Conservation (phyloP, 2,797 vertebrate species). For the Squalus acanthias region DNA sequence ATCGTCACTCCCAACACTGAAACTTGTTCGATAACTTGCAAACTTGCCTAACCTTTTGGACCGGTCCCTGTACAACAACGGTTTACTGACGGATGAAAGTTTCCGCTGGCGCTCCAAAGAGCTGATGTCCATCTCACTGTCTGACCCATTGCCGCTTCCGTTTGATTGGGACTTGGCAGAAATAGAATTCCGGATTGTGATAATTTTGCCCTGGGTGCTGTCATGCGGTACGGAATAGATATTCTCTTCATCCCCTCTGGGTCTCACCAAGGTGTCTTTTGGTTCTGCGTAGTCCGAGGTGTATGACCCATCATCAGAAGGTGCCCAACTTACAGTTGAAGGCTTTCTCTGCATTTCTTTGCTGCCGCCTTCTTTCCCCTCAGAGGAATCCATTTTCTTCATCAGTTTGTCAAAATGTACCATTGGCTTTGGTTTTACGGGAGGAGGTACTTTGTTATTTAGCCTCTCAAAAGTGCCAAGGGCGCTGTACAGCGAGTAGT, state of each 20-base stretch:
- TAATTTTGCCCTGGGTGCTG: slow-evolving; percentile 96
- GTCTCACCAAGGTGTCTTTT: slow-evolving; percentile 86
- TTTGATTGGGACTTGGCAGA: slow-evolving; percentile 75
- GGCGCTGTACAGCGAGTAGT: slow-evolving; percentile 70
- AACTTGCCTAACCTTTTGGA: slow-evolving; percentile 83
- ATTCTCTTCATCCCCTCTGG: slow-evolving; percentile 79
- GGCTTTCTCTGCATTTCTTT: slow-evolving; percentile 67
- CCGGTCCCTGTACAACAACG: slow-evolving; percentile 78
- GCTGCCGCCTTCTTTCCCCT: slow-evolving; percentile 65
- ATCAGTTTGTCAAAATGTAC: slow-evolving; percentile 80
- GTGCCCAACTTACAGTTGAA: slow-evolving; percentile 74
- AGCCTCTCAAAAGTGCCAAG: slow-evolving; percentile 76
- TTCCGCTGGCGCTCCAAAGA: slow-evolving; percentile 82
- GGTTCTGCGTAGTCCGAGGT: slow-evolving; percentile 94
- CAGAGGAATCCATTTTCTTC: slow-evolving; percentile 66
- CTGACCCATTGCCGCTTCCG: slow-evolving; percentile 83
- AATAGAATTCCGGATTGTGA: slow-evolving; percentile 89
- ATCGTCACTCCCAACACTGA: slow-evolving; percentile 86
- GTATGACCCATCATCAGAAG: slow-evolving; percentile 73
- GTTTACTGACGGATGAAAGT: slow-evolving; percentile 73
- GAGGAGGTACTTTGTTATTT: slow-evolving; percentile 86
- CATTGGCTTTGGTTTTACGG: slow-evolving; percentile 84
- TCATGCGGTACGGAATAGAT: slow-evolving; percentile 96
- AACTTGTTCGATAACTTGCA: slow-evolving; percentile 81
- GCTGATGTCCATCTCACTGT: slow-evolving; percentile 88